Base-by-base conservation (phyloP, 2,888 invertebrate species). In the Ptycholaimellus sp. region DNA sequence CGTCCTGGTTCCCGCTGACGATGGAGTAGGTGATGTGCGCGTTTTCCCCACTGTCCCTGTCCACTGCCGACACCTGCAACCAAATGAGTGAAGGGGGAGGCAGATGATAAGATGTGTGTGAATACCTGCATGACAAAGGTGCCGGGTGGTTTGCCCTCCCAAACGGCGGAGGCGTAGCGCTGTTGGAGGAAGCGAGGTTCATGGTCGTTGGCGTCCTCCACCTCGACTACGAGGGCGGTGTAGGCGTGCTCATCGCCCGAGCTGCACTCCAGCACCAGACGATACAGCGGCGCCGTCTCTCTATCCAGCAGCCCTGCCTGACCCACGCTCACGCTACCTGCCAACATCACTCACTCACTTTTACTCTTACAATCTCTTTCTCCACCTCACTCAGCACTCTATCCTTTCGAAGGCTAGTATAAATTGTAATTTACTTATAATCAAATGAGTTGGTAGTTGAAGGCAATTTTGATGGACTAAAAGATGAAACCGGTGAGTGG, bases 1-100 rank as follows among this genome's bases (percentile, higher is more conserved):
- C 78, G 64, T 90, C 87, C 49, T 77, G 76, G 63, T 96, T 90
- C 2, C 90, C 90, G 58, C 83, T 82, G 35, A 90, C 81, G 50
- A 93, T 90, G 60, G 83, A 83, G 61, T 90, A 93, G 19, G 78
- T 67, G 7, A 83, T 80, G 42, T 78, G 72, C 45, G 75, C 72
- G 58, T 83, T 81, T 35, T 72, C 69, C 21, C 76, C 79, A 51
- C 74, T 72, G 59, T 83, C 82, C 20, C 71, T 71, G 58, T 90
- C 87, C 46, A 73, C 76, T 2, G 87, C 87, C 5, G 75, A 71
- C 0, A 90, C 76, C 60, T 71, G 54, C 11, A 45, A 42, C n/a
- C 46, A 44, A 39, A 33, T 11, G 5, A 18, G 5, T 6, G 9
- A 17, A 17, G 5, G 5, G 7, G 6, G n/a, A 9, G n/a, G n/a